Conservation (phyloP, 92 coral and sea anemone species). For the Galaxea fascicularis region DNA sequence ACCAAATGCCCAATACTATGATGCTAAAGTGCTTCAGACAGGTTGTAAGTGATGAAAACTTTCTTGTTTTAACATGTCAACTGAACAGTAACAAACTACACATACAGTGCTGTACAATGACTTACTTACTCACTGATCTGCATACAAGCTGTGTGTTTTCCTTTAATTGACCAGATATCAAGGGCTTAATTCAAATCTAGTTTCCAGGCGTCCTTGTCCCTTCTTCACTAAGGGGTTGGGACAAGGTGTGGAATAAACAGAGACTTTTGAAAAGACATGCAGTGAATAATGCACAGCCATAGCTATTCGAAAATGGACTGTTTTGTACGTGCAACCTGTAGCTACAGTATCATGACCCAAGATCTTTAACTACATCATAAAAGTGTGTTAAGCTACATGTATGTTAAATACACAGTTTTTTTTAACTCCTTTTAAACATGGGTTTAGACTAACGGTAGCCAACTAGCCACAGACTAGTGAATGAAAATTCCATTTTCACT, state of each 20-base stretch:
- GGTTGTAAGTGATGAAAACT: slow-evolving; percentile 16
- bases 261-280: background rate
- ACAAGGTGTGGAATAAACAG: background rate
- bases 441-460: slow-evolving; percentile 30
- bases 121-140: slow-evolving; percentile 4
- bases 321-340: background rate
- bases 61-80: background rate
- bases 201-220: background rate
- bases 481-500: slow-evolving; percentile 24
- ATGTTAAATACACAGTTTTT: background rate
- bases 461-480: slow-evolving; percentile 9
- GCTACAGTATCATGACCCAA: background rate
- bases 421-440: slow-evolving; percentile 2
- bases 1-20: slow-evolving; percentile 52
- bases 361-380: background rate
- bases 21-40: slow-evolving; percentile 51
- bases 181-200: background rate
- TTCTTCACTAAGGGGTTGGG: background rate
- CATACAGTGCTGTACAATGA: background rate
- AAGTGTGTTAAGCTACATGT: background rate
- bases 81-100: background rate
- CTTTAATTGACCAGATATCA: background rate
- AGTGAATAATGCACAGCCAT: background rate
- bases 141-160: background rate
- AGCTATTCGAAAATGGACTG: background rate